Evolutionary conservation across 2,888 invertebrate genomes (phyloP), one percentile per base, ranked within the genome.

Genomic region (Loripinus fragilis): DNA sequence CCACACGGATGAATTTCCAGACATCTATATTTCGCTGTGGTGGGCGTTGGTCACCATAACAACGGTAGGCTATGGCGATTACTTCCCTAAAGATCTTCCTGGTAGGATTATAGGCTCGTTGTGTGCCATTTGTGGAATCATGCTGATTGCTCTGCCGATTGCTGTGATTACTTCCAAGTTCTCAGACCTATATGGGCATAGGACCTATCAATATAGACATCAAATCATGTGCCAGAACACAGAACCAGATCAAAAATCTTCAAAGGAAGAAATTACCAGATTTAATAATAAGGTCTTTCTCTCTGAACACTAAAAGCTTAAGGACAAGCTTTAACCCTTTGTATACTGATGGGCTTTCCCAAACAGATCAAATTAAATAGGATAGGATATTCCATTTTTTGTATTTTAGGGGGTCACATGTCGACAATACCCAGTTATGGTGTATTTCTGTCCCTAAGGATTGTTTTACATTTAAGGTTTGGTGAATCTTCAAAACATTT

Each of bases 11-110:
- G 3, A 41, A 28, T 67, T 41, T 33, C 45, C 41, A 28, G 67
- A 67, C 42, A 67, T 67, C 20, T 20, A 42, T 7, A 42, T 67
- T 2, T 23, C 42, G 25, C 41, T 67, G 25, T 67, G 67, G 67
- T 67, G 67, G 67, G 67, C 67, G 23, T 67, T 67, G 23, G 17
- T 67, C 2, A 67, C 67, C 15, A 67, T 67, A 25, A n/a, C 67
- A n/a, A 67, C 67, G 8, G 42, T 67, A 23, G 67, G 67, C 7
- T 67, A 67, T 45, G 67, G 67, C 2, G 67, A 67, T n/a, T 67
- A 41, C 35, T 38, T n/a, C 23, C 67, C 67, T 3, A 45, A 23
- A 8, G 67, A 67, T 33, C 25, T 67, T 20, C 67, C 67, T 8
- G 67, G 67, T 8, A 5, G 67, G 17, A 20, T 67, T 8, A 45